Conservation (phyloP, 2,888 invertebrate species). For the Drosophila dives region DNA sequence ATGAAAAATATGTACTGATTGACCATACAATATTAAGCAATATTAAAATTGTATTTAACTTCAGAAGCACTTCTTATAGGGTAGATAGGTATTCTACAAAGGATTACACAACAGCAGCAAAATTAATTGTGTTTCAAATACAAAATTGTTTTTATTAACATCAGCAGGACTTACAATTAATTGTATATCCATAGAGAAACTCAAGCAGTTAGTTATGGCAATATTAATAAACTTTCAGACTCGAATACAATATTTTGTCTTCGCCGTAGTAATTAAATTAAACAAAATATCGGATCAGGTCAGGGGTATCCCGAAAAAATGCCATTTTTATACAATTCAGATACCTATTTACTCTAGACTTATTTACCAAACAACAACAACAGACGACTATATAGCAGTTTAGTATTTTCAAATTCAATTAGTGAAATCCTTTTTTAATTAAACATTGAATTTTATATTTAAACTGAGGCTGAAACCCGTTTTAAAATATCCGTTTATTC, state of each 20-base stretch:
- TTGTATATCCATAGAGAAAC: conserved; percentile 8
- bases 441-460: not conserved
- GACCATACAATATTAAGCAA: conserved; percentile 17
- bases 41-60: conserved; percentile 5
- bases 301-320: not conserved
- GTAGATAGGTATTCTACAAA: conserved; percentile 26
- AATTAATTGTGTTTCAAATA: conserved; percentile 23
- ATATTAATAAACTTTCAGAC: conserved; percentile 4
- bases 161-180: not conserved
- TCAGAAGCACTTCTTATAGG: conserved; percentile 1
- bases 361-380: not conserved
- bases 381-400: not conserved
- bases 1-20: not conserved
- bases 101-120: not conserved
- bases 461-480: not conserved
- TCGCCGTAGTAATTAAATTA: conserved; percentile 9
- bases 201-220: conserved; percentile 14
- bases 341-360: conserved; percentile 14
- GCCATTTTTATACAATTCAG: conserved; percentile 6
- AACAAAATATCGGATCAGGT: conserved; percentile 1
- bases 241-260: conserved; percentile 1
- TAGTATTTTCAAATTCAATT: not conserved
- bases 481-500: conserved; percentile 1
- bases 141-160: not conserved
- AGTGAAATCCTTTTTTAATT: conserved; percentile 1